phyloP scores from a whole-genome alignment of 2,113 vertebrate species.

The Poecile atricapillus region DNA sequence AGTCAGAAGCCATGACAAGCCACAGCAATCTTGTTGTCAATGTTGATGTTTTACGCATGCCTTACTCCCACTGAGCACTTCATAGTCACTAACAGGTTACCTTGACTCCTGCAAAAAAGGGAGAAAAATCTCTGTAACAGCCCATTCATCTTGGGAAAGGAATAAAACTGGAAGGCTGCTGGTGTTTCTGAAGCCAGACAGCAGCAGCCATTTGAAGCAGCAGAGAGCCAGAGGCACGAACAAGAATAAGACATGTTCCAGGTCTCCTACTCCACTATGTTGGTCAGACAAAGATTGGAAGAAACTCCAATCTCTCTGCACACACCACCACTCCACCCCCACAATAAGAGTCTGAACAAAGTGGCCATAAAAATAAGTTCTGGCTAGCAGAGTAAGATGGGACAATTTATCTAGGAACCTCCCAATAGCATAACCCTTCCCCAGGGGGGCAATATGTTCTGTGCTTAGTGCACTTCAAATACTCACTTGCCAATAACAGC shows the following conservation, averaged over 20 bases:
- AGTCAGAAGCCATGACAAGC: slow-evolving; percentile 4
- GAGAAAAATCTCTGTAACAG: slow-evolving; percentile 15
- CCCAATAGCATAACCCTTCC: slow-evolving; percentile 7
- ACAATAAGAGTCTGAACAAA: background rate
- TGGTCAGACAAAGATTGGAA: slow-evolving; percentile 25
- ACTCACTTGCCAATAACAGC: background rate
- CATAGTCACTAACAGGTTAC: background rate
- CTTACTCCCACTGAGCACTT: slow-evolving; percentile 1
- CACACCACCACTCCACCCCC: background rate
- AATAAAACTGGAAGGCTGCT: slow-evolving; percentile 31
- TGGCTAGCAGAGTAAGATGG: background rate
- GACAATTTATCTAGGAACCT: slow-evolving; percentile 15
- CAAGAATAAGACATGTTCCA: slow-evolving; percentile 24
- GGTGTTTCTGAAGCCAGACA: slow-evolving; percentile 40
- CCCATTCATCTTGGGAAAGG: background rate
- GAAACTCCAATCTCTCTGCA: background rate
- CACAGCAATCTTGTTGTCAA: slow-evolving; percentile 28
- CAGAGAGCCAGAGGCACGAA: slow-evolving; percentile 27
- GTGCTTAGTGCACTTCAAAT: background rate
- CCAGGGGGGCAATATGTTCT: background rate
- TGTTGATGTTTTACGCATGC: slow-evolving; percentile 9
- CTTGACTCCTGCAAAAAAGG: background rate
- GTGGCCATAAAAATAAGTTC: background rate
- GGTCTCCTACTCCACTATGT: background rate
- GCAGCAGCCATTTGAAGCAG: slow-evolving; percentile 44